Percentiles rank a stretch among this genome's conserved stretches.
phyloP scores from a whole-genome alignment of 2,113 vertebrate genomes.

The Chroicocephalus ridibundus region DNA sequence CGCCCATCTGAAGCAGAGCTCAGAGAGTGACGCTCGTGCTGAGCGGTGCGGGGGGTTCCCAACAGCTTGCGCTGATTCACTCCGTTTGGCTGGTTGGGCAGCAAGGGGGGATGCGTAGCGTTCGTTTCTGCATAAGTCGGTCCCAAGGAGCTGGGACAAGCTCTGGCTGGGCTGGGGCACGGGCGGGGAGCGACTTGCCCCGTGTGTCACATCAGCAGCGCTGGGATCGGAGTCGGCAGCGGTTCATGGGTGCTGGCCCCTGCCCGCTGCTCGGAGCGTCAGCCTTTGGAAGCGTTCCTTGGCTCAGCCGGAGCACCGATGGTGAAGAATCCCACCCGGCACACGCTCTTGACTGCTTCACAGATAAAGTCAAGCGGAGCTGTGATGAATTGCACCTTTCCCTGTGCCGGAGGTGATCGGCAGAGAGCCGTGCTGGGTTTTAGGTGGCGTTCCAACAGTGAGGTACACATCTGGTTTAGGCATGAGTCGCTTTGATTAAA shows the following conservation, averaged over 20 bases:
- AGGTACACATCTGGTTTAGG: not conserved
- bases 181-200: not conserved
- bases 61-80: not conserved
- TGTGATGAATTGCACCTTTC: not conserved
- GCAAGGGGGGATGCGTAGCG: not conserved
- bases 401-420: not conserved
- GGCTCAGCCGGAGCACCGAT: not conserved
- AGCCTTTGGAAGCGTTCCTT: not conserved
- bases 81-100: not conserved
- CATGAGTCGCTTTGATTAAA: not conserved
- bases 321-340: not conserved
- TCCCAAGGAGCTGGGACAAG: not conserved
- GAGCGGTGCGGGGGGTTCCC: not conserved
- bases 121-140: not conserved
- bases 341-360: not conserved
- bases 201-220: not conserved
- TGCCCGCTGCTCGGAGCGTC: not conserved
- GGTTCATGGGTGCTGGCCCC: not conserved
- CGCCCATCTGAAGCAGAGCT: not conserved
- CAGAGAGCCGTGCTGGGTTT: not conserved
- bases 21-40: accelerated
- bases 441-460: not conserved
- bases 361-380: not conserved
- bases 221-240: not conserved
- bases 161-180: not conserved